Base-by-base conservation (phyloP, 2,113 vertebrate species). In the Tyto alba region DNA sequence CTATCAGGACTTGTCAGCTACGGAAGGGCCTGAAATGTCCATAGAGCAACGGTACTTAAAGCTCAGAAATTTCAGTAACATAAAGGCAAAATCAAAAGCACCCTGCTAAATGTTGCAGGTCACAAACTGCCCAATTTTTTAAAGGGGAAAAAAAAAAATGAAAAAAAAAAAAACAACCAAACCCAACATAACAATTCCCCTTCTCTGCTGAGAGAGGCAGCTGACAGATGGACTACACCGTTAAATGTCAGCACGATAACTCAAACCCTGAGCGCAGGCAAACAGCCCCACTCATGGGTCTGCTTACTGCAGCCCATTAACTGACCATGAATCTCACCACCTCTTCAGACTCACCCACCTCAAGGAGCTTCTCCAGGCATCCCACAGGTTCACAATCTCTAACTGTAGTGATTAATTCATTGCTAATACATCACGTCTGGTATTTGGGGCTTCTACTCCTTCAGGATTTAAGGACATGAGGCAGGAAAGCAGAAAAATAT, bases 11-110 rank as follows among this genome's bases (percentile, higher is more conserved):
- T 90, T 89, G 94, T 41, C 77, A 91, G 67, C 16, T 3, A 15
- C 34, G 72, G 90, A 93, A 94, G 89, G 86, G 68, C 68, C 79
- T 38, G 53, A 84, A 85, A 74, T 80, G 60, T 78, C 92, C 63
- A 29, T 38, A 69, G 48, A 88, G 83, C 43, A 79, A 74, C 56
- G 25, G 45, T 89, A 67, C 80, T 95, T 93, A 82, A 95, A 91
- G 91, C 69, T 77, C 64, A 30, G 34, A n/a, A n/a, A 64, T 5
- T 56, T 63, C 32, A 52, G 62, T 45, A 62, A 77, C n/a, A 6
- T 23, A 89, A 85, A 52, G 93, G 52, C 90, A 68, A 96, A 95
- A 95, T 76, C 64, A 92, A 89, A 97, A 95, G 66, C 88, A 66
- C 57, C 27, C 60, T 41, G 80, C 41, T 52, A 88, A 93, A 85